Base-by-base conservation (phyloP, 2,113 vertebrate genomes). In the Notothenia coriiceps region DNA sequence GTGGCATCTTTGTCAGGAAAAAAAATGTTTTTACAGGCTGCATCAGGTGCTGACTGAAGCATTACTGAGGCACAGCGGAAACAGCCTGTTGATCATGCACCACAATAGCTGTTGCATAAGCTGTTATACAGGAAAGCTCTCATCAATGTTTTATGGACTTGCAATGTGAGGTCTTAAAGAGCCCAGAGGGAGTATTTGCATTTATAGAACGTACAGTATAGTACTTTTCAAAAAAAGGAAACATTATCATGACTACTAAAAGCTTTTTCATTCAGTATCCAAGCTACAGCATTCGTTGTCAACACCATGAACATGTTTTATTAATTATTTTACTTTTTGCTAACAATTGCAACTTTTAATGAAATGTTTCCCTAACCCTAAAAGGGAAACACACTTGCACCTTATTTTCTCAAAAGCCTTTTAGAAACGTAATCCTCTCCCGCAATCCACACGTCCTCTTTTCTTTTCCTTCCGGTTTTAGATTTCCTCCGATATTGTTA, bases 81-180 rank as follows among this genome's bases (percentile, higher is more conserved):
- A 84, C 72, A 60, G 76, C 84, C 82, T 86, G 89, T 89, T 91
- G 89, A 88, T 82, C 80, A 50, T 75, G 73, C 55, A 81, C 44
- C 74, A 89, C 81, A 86, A 83, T 85, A 88, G 82, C 86, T 81
- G 85, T 91, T 92, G 83, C 73, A 70, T 90, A 91, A 91, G 82
- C 74, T 64, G 67, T 52, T 62, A 70, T 72, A 88, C 72, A 77
- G 73, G 79, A 73, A 86, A 78, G 64, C 75, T 79, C 82, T 87
- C 78, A 71, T 92, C 67, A 90, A 70, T 87, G 73, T 90, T 92
- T 86, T 62, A 87, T 89, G 77, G 44, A 83, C 17, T 79, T 76
- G 75, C 75, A 84, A 33, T 66, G 76, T 69, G 78, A 82, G 81
- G 60, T 74, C 46, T 77, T 77, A 61, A 60, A 81, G 50, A 68